Conservation (phyloP, 2,888 invertebrate species). For the Athalia circularis region DNA sequence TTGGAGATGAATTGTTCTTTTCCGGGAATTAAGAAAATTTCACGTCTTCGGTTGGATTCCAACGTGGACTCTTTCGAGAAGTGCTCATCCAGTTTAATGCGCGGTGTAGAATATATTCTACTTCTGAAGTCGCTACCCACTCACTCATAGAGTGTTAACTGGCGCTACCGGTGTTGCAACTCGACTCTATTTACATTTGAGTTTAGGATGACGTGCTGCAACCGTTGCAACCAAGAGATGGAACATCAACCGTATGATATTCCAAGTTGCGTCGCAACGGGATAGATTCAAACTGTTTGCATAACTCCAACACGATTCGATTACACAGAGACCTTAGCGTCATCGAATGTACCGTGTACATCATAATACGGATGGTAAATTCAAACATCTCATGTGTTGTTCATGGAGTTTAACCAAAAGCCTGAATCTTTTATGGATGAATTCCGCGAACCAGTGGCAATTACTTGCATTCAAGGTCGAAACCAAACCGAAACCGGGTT, state of each 20-base stretch:
- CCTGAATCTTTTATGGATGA: not conserved
- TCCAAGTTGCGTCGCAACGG: slow-evolving; percentile 9
- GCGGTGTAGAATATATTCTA: not conserved
- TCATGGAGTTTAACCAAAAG: no score
- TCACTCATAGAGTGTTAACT: slow-evolving; percentile 24
- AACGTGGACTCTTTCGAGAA: not conserved
- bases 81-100: not conserved
- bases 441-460: slow-evolving; percentile 7
- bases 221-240: not conserved
- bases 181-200: slow-evolving; percentile 31
- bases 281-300: slow-evolving; percentile 4
- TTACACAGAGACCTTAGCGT: not conserved
- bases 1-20: slow-evolving; percentile 31
- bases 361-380: no score
- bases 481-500: not conserved
- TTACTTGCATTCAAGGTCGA: slow-evolving; percentile 19
- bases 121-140: slow-evolving; percentile 26
- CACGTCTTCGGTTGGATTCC: slow-evolving; percentile 24
- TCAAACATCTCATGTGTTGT: no score
- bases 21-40: slow-evolving; percentile 41
- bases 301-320: not conserved
- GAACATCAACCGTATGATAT: not conserved
- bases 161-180: slow-evolving; percentile 30
- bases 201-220: slow-evolving; percentile 16
- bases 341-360: no score